Conservation (phyloP, 2,113 vertebrate genomes). For the Oophaga pumilio region DNA sequence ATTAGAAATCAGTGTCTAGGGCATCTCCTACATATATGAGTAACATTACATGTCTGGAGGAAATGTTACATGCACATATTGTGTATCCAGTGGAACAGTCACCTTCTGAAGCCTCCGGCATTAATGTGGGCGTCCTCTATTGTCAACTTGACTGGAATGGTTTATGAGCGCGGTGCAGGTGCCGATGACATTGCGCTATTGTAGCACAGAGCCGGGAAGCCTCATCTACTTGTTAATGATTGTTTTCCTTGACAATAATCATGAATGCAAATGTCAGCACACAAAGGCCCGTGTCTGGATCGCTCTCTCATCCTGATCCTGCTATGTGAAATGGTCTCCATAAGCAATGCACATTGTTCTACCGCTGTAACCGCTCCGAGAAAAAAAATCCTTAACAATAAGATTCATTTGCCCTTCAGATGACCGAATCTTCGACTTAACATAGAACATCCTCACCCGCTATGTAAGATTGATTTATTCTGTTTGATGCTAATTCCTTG, state of each 20-base stretch:
- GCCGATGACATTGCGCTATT: background rate
- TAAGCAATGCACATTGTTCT: background rate
- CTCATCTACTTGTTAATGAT: background rate
- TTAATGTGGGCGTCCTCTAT: background rate
- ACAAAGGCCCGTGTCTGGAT: background rate
- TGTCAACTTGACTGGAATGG: slow-evolving; percentile 9
- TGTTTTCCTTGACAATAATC: slow-evolving; percentile 35
- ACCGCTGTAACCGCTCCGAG: background rate
- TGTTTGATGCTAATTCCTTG: slow-evolving; percentile 27
- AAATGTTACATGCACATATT: background rate
- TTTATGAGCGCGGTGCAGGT: background rate
- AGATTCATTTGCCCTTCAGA: background rate
- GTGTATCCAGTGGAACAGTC: background rate
- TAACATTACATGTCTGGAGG: background rate
- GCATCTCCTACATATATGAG: background rate
- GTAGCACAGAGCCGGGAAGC: background rate
- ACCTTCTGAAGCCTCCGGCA: background rate
- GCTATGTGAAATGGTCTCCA: slow-evolving; percentile 12
- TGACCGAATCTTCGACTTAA: background rate
- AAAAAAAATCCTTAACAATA: background rate
- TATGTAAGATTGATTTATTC: slow-evolving; percentile 29
- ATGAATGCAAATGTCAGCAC: slow-evolving; percentile 38
- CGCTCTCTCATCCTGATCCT: background rate
- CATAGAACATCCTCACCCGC: background rate
- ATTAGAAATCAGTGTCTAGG: background rate